Evolutionary conservation across 2,797 vertebrate genomes (phyloP).

Genomic region (Zalophus californianus): DNA sequence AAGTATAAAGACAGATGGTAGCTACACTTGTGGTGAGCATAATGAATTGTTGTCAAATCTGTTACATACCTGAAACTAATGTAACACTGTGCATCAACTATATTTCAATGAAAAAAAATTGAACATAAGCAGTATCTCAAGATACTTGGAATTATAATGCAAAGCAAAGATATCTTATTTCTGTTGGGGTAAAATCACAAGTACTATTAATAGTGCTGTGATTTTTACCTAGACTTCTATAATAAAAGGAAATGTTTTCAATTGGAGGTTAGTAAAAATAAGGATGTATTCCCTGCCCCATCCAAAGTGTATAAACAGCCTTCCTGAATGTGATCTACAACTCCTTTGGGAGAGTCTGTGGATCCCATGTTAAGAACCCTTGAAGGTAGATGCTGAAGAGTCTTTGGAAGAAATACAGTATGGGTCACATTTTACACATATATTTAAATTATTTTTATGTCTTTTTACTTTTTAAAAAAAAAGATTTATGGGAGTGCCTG

Average conservation of each 20-base stretch:
- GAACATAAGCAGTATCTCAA: not conserved
- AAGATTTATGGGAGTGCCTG: no score
- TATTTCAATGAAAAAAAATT: not conserved
- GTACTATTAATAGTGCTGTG: not conserved
- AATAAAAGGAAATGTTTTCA: conserved; percentile 46
- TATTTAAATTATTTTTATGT: not conserved
- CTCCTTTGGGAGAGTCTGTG: not conserved
- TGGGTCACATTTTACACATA: not conserved
- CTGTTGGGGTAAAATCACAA: not conserved
- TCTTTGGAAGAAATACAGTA: not conserved
- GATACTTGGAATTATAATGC: not conserved
- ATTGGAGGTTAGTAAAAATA: conserved; percentile 7
- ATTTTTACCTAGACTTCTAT: not conserved
- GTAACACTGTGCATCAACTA: not conserved
- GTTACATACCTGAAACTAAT: not conserved
- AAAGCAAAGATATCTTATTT: not conserved
- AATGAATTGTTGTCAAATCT: not conserved
- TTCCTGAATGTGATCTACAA: not conserved
- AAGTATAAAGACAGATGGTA: not conserved
- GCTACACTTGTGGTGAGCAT: not conserved
- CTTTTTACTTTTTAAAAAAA: not conserved
- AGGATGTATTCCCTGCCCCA: not conserved
- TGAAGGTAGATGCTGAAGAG: not conserved
- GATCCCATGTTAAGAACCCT: not conserved
- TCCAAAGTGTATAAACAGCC: not conserved